Evolutionary conservation across 1,140 invertebrate genomes (phyloP), one percentile per base, ranked within the genome.

Genomic region (Orius insidiosus): DNA sequence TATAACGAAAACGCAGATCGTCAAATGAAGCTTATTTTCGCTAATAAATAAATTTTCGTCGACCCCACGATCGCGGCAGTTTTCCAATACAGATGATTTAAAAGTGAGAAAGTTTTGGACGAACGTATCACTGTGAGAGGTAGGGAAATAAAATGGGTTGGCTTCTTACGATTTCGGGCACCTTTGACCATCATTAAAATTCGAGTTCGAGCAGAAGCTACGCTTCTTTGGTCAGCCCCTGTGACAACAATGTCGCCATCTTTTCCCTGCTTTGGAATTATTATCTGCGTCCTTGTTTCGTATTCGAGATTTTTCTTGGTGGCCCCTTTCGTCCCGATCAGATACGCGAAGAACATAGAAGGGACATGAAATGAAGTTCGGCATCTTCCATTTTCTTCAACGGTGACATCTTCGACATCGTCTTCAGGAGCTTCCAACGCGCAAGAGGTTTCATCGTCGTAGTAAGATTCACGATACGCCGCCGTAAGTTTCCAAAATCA

Each of bases 81-180:
- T 46, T 46, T 39, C 34, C 10, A 52, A 47, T 14, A 62, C 56
- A 4, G 24, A 24, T 24, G 24, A 24, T 63, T 74, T 70, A 58
- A 83, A 84, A 48, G 65, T 61, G 36, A 65, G 47, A 60, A 76
- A 77, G 40, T 60, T 68, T 11, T 69, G 57, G 38, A 70, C 64
- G 46, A 87, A 68, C 9, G 63, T 53, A 4, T 65, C 53, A 13
- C 58, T 53, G 68, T 75, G 32, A 83, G 54, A n/a, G 80, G 80
- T 53, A 87, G 71, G 10, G 80, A 85, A 33, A 85, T 57, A 59
- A 90, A 88, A 65, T 88, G 84, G 24, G 83, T 88, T 24, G 68
- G 64, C 2, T 53, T 63, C 47, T 76, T 60, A 56, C 71, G 78
- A 51, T 73, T 72, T 37, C 78, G 69, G 8, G 71, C 70, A 46